phyloP scores from a whole-genome alignment of 1,140 invertebrate species.

The Philotrypesis tridentata region DNA sequence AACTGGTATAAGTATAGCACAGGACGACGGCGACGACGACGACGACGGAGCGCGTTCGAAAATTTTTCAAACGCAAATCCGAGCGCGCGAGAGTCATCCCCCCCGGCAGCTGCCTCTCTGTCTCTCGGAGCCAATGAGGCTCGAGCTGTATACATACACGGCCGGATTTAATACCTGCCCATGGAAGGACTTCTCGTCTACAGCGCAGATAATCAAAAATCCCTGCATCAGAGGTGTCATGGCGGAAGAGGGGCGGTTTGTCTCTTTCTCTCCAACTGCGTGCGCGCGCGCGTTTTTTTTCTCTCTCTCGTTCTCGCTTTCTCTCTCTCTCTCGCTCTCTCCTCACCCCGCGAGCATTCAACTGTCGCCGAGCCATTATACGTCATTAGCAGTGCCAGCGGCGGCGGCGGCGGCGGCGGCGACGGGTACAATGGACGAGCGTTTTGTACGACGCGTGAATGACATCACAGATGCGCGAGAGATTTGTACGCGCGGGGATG shows the following conservation, averaged over 20 bases:
- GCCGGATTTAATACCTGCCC: constrained; percentile 26
- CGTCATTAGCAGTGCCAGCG: constrained; percentile 31
- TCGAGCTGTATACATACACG: background rate
- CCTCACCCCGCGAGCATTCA: constrained; percentile 11
- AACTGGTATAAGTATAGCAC: too few species aligned
- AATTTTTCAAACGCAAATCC: background rate
- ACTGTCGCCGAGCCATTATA: constrained; percentile 23
- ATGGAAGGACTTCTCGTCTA: background rate
- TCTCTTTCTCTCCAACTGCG: background rate
- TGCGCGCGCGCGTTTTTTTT: background rate
- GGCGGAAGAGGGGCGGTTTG: constrained; percentile 8
- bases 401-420: background rate
- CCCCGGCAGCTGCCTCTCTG: background rate
- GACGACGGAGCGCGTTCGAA: too few species aligned
- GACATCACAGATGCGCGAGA: constrained; percentile 4
- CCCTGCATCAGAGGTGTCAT: background rate
- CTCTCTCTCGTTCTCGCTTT: background rate
- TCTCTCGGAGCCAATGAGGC: constrained; percentile 20
- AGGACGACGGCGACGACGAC: too few species aligned
- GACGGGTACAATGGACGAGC: constrained; percentile 8
- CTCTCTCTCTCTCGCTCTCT: background rate
- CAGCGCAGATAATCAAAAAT: background rate
- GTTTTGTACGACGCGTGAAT: constrained; percentile 13
- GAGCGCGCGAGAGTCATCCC: background rate
- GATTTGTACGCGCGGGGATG: background rate